These are phyloP conservation scores for Anarrhichthys ocellatus DNA, from an alignment of 2,113 vertebrate species.

Conservation along the genomic window DNA sequence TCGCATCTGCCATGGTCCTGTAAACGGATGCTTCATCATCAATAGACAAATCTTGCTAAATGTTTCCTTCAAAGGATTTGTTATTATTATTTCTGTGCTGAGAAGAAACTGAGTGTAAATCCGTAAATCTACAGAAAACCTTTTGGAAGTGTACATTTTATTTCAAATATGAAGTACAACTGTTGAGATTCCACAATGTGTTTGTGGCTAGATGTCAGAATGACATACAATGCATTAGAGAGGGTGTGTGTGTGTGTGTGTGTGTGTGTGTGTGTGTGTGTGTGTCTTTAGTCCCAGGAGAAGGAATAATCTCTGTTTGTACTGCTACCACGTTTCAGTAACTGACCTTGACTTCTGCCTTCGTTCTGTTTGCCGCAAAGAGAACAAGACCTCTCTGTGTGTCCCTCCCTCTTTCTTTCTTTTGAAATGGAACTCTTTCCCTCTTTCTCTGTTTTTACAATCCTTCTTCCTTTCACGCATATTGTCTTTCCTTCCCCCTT, in stretches of 20 bases:
- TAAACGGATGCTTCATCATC: background rate
- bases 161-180: background rate
- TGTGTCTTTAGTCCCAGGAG: slow-evolving; percentile 59
- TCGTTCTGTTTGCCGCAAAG: slow-evolving; percentile 49
- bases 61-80: background rate
- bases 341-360: slow-evolving; percentile 64
- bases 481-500: slow-evolving; percentile 24
- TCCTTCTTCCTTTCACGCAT: slow-evolving; percentile 27
- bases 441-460: background rate
- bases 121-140: background rate
- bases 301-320: slow-evolving; percentile 59
- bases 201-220: slow-evolving; percentile 10
- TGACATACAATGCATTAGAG: background rate
- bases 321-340: slow-evolving; percentile 59
- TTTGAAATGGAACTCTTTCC: background rate
- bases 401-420: background rate
- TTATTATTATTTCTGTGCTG: background rate
- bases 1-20: too few species aligned
- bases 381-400: slow-evolving; percentile 38
- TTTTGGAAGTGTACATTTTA: background rate
- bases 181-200: slow-evolving; percentile 7
- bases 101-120: background rate
- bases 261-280: slow-evolving; percentile 20
- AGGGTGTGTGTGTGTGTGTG: background rate
- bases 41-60: background rate